Base-by-base conservation (phyloP, 2,888 invertebrate genomes). In the Harpalus rufipes region DNA sequence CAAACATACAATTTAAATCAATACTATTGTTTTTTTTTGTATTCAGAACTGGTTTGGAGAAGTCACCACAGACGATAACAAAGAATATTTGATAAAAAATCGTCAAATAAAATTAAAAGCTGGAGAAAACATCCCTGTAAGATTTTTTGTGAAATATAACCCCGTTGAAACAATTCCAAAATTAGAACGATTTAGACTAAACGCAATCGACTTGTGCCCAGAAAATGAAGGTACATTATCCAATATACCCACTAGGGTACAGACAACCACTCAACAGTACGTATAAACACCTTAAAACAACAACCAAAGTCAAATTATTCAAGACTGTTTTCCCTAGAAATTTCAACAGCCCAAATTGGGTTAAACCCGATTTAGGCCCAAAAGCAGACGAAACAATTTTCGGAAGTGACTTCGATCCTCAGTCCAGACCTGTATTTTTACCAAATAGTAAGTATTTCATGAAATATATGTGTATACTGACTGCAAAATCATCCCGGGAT, bases 181-280 rank as follows among this genome's bases (percentile, higher is more conserved):
- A 63, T 88, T 93, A 0, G 89, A 89, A 76, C 91, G 91, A 0
- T 92, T 94, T 32, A 88, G 92, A 58, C 89, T 94, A 39, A 94
- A 94, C 85, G 94, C 94, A 0, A 91, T 93, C 86, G 93, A 93
- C 79, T 93, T 94, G 7, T 94, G 94, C 87, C 93, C 92, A 86
- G 78, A 58, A 25, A 44, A 12, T n/a, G 18, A 25, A 41, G 14
- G 14, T 72, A 86, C 85, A 84, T 87, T 41, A 80, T 18, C 32
- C n/a, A 14, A 16, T 10, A 7, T 21, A 1, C 68, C 68, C 3
- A n/a, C 18, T 21, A 18, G 21, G 12, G 0, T 12, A 1, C 63
- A 79, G 58, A 85, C 68, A 74, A 65, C 81, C 0, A 18, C 25
- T 7, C 14, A 41, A 10, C 16, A 16, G 59, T 16, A 41, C 14